Base-by-base conservation (phyloP, 2,888 invertebrate genomes). In the Tineola bisselliella region DNA sequence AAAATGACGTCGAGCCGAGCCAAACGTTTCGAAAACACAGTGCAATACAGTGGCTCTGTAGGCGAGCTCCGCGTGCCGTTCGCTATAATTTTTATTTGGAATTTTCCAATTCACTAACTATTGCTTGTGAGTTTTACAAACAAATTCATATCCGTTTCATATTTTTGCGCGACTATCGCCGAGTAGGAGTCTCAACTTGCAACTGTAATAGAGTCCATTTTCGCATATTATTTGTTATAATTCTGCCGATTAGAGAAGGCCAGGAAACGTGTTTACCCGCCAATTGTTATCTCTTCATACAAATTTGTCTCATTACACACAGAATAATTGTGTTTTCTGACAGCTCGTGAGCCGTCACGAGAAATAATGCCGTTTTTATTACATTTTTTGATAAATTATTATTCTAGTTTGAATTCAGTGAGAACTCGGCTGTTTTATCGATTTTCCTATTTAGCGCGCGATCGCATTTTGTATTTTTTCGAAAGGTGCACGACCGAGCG, bases 101-200 rank as follows among this genome's bases (percentile, higher is more conserved):
- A 90, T 89, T 90, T 90, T 90, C 90, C 90, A 88, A 89, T 88
- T 84, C 87, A 88, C 87, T 86, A 88, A 87, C 76, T 75, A 73
- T 70, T 74, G 67, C 64, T 71, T 74, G 80, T 83, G 79, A 84
- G 83, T 84, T 84, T 81, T 81, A 80, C 81, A 83, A 82, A 81
- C 81, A 83, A 82, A 81, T 79, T 79, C 73, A 74, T 77, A 75
- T 80, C 76, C 76, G 80, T 79, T 81, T 82, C 77, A 75, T 79
- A 79, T 84, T 83, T 83, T 84, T 84, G 54, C 81, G 78, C 81
- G 75, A 80, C 73, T 79, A 77, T 78, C 81, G 76, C 81, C 76
- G 77, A 79, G 75, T 84, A 81, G 74, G 78, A 84, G 84, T 83
- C 80, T 68, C 76, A 80, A 80, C 79, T 77, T 69, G n/a, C 67